Conservation (phyloP, 2,113 vertebrate species). For the Corythornis cristatus region DNA sequence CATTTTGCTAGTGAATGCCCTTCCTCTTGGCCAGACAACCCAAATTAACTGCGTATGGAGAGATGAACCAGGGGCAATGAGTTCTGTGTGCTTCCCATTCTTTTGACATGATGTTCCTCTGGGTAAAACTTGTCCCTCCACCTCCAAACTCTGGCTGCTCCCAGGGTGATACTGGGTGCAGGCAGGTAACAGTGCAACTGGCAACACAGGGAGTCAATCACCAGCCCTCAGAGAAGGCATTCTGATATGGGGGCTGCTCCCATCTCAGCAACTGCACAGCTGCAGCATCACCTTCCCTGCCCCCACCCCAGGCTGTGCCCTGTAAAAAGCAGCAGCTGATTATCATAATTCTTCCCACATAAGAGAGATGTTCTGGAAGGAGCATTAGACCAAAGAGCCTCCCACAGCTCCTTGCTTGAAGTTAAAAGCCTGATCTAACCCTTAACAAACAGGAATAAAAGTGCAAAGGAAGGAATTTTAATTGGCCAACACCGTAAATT, state of each 20-base stretch:
- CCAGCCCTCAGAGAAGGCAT: not conserved
- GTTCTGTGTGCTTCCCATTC: not conserved
- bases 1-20: not conserved
- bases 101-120: not conserved
- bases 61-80: not conserved
- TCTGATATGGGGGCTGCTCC: not conserved
- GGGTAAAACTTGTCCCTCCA: not conserved
- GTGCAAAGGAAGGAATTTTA: conserved; percentile 57
- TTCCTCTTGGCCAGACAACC: not conserved
- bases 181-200: not conserved
- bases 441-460: conserved; percentile 56
- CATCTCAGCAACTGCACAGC: not conserved
- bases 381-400: conserved; percentile 38
- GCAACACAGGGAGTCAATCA: rapidly evolving
- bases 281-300: not conserved
- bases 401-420: conserved; percentile 40
- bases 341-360: conserved; percentile 49
- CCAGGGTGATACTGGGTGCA: rapidly evolving
- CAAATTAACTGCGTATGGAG: not conserved
- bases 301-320: not conserved
- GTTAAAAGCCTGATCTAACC: conserved; percentile 48
- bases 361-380: conserved; percentile 47
- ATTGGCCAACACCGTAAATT: not conserved
- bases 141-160: not conserved
- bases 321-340: conserved; percentile 31